Percentiles rank a stretch among this genome's conserved stretches.
phyloP scores from a whole-genome alignment of 2,113 vertebrate genomes.

The human region GRCh38 chr16:78813001-78813500 shows the following conservation, averaged over 20 bases:
- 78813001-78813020: not conserved
- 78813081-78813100: not conserved
- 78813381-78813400: conserved; percentile 78
- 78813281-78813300: conserved; percentile 46
- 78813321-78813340: conserved; percentile 53
- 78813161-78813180: not conserved
- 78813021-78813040: not conserved
- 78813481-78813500: conserved; percentile 38
- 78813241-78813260: conserved; percentile 53
- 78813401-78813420: conserved; percentile 68
- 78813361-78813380: conserved; percentile 77
- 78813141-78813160: not conserved
- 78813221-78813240: not conserved
- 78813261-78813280: conserved; percentile 47
- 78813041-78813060: not conserved
- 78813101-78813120: not conserved
- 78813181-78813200: conserved; percentile 48
- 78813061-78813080: not conserved
- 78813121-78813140: not conserved
- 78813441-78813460: conserved; percentile 60
- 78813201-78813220: not conserved
- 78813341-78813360: conserved; percentile 62
- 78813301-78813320: conserved; percentile 57
- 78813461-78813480: conserved; percentile 65
- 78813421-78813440: conserved; percentile 70